A percentile compares a stretch with the other conserved stretches of the same genome.
Conservation (phyloP, 2,888 invertebrate genomes). For the Acleris sparsana region DNA sequence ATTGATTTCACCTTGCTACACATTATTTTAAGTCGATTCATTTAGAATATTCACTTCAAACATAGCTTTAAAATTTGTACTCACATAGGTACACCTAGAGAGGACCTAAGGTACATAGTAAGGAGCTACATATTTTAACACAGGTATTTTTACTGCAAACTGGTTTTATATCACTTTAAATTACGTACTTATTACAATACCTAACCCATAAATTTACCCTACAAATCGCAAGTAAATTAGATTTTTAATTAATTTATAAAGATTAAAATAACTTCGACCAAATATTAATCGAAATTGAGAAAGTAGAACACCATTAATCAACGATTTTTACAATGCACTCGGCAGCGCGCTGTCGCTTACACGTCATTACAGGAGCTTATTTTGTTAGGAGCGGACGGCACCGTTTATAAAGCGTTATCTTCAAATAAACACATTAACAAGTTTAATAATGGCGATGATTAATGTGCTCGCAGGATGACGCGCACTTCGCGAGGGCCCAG, state of each 20-base stretch:
- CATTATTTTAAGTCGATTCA: too few relatives aligned
- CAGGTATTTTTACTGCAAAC: too few relatives aligned
- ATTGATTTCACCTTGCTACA: too few relatives aligned
- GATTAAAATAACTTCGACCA: constrained; percentile 9
- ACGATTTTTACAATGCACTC: constrained; percentile 57
- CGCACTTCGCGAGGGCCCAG: constrained; percentile 68
- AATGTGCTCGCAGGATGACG: constrained; percentile 81
- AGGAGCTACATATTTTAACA: too few relatives aligned
- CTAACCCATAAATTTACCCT: too few relatives aligned
- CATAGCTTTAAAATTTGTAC: too few relatives aligned
- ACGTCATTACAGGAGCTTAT: constrained; percentile 81
- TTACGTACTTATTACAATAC: too few relatives aligned
- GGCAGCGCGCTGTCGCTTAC: constrained; percentile 67
- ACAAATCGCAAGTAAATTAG: not conserved
- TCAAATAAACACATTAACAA: constrained; percentile 82
- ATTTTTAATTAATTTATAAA: constrained; percentile 10
- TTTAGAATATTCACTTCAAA: too few relatives aligned
- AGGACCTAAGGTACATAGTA: too few relatives aligned
- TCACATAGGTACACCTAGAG: too few relatives aligned
- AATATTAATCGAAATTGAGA: constrained; percentile 4
- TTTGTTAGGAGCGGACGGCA: constrained; percentile 78
- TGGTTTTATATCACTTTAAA: too few relatives aligned
- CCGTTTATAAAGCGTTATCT: constrained; percentile 83
- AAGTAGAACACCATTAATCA: constrained; percentile 67
- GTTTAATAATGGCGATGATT: constrained; percentile 82